These are phyloP conservation scores for Corvus hawaiiensis DNA, from an alignment of 2,113 vertebrate genomes.

Conservation along the genomic window DNA sequence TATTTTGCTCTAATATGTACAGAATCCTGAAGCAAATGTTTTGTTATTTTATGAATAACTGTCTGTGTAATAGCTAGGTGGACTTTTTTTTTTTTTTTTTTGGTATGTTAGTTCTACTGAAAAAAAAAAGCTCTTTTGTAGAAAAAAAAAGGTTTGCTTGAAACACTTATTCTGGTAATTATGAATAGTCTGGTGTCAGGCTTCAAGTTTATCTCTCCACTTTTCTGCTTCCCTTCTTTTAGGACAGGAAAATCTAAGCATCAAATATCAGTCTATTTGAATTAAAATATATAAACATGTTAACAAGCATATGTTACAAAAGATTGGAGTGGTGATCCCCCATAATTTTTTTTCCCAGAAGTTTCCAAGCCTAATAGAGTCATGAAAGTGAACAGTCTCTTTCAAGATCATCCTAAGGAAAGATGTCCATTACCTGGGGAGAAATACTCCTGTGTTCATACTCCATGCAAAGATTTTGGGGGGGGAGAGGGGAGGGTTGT, in stretches of 20 bases:
- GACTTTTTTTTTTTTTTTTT: too few species aligned
- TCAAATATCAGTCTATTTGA: neutral
- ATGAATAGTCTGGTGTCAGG: neutral
- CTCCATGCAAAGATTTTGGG: neutral
- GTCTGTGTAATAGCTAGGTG: neutral
- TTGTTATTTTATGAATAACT: neutral
- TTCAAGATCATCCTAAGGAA: neutral
- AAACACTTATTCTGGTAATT: neutral
- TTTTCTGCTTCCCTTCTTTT: neutral
- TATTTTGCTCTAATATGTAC: neutral
- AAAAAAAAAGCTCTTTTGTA: neutral
- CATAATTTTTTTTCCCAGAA: neutral
- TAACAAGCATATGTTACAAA: neutral
- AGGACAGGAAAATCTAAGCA: neutral
- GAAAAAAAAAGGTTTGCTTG: neutral
- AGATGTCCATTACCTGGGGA: neutral
- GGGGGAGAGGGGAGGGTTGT: neutral
- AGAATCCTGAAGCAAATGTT: neutral
- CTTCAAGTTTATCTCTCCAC: neutral
- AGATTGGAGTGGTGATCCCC: neutral
- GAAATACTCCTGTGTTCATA: neutral
- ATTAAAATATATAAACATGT: neutral
- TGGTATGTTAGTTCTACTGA: neutral
- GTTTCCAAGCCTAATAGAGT: neutral
- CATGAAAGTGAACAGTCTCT: neutral